Conservation (phyloP, 2,113 vertebrate species). For the Labeo catla region DNA sequence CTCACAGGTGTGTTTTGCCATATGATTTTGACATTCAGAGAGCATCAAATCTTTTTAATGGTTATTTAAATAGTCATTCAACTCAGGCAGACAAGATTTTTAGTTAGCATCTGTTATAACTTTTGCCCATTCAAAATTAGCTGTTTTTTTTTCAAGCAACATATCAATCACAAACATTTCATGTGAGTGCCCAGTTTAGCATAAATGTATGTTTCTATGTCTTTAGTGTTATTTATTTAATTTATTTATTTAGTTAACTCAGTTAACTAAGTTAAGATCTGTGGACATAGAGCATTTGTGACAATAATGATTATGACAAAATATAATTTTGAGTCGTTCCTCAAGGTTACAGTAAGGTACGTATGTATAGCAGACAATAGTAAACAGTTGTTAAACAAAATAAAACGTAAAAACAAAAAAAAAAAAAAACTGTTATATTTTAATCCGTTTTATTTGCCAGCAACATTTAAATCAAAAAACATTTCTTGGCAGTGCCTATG, state of each 20-base stretch:
- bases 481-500: background rate
- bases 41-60: background rate
- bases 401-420: no score
- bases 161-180: background rate
- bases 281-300: no score
- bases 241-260: no score
- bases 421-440: no score
- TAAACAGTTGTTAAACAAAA: no score
- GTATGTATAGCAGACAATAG: no score
- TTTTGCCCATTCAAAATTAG: background rate
- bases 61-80: background rate
- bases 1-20: background rate
- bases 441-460: no score
- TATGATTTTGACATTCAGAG: constrained; percentile 10
- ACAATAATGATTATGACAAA: no score
- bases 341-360: background rate
- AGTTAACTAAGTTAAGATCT: no score
- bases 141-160: background rate
- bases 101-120: background rate
- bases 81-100: background rate
- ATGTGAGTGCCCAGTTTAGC: background rate
- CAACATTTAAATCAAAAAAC: background rate
- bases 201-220: no score
- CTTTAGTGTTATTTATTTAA: no score
- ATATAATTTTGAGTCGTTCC: background rate